Evolutionary conservation across 2,797 vertebrate species (phyloP), one percentile per base, ranked within the genome.

Genomic region (Eidolon dupreanum): DNA sequence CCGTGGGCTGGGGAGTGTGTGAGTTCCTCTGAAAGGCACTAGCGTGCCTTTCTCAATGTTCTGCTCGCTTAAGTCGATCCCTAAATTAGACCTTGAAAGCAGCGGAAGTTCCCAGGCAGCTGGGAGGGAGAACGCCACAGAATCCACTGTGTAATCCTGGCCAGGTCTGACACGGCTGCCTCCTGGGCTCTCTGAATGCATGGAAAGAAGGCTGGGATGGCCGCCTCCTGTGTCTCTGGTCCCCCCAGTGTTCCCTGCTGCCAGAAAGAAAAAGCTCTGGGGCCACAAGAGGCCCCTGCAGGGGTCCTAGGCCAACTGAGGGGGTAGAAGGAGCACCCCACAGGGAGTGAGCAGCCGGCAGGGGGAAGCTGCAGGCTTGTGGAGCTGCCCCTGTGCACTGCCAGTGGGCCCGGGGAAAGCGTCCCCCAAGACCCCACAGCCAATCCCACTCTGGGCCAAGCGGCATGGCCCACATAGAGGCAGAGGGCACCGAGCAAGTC

Each of bases 71-170:
- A 92, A 15, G 19, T 74, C 33, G 70, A 85, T 95, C 83, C 84
- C 74, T 79, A 83, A 96, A 97, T 95, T 77, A 97, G 95, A 83
- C 57, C 90, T 96, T 96, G 86, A 97, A 97, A 95, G 96, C 88
- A 49, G 85, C 20, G 78, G 95, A 97, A 96, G 96, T 84, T 88
- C 82, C 86, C 5, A 2, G 70, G 65, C 66, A 83, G 88, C 85
- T 3, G 5, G 63, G 49, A 93, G 84, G 55, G n/a, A 55, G 94
- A 86, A 6, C 0, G 17, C 68, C 13, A 0, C 78, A 93, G 90
- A 93, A 77, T 63, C 97, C 95, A 41, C 96, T 96, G 96, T 97
- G 86, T 94, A 91, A 97, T 94, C 82, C 93, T n/a, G 55, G 94
- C 73, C 97, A 95, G 96, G 95, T 88, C 96, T 87, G 86, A 70